These are phyloP conservation scores for Sebastes diploproa DNA, from an alignment of 2,797 vertebrate species.

Conservation along the genomic window DNA sequence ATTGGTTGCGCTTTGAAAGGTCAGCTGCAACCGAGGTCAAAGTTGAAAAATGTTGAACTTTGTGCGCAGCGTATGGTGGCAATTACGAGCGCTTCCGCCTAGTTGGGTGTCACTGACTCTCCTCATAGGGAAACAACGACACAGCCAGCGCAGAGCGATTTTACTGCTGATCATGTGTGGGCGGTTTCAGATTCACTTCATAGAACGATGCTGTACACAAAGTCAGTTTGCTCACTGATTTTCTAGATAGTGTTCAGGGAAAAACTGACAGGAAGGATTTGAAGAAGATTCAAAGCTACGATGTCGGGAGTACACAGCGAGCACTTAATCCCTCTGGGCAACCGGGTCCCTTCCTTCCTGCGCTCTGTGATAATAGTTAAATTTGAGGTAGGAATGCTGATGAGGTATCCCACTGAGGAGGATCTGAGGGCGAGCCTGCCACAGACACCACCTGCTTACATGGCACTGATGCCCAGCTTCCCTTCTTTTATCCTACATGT, in stretches of 20 bases:
- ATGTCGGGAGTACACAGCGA: slow-evolving; percentile 18
- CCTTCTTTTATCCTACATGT: slow-evolving; percentile 59
- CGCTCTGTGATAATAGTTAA: slow-evolving; percentile 53
- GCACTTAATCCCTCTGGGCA: slow-evolving; percentile 39
- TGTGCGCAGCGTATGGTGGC: no score
- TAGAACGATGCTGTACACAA: not conserved
- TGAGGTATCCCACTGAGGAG: slow-evolving; percentile 65
- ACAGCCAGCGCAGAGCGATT: no score
- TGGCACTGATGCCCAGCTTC: slow-evolving; percentile 49
- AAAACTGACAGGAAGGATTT: not conserved
- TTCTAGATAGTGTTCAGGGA: not conserved
- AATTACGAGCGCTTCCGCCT: no score
- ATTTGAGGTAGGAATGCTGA: slow-evolving; percentile 69
- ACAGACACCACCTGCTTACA: slow-evolving; percentile 64
- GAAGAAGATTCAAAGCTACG: slow-evolving; percentile 4
- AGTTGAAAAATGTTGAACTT: no score
- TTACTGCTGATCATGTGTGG: no score
- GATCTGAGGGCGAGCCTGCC: slow-evolving; percentile 65
- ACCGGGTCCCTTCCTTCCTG: slow-evolving; percentile 23
- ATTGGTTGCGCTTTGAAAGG: no score
- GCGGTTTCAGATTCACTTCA: not conserved
- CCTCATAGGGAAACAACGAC: no score
- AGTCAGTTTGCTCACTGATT: not conserved
- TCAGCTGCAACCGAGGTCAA: no score
- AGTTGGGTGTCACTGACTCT: no score